Base-by-base conservation (phyloP, 2,113 vertebrate genomes). In the Corvus hawaiiensis region DNA sequence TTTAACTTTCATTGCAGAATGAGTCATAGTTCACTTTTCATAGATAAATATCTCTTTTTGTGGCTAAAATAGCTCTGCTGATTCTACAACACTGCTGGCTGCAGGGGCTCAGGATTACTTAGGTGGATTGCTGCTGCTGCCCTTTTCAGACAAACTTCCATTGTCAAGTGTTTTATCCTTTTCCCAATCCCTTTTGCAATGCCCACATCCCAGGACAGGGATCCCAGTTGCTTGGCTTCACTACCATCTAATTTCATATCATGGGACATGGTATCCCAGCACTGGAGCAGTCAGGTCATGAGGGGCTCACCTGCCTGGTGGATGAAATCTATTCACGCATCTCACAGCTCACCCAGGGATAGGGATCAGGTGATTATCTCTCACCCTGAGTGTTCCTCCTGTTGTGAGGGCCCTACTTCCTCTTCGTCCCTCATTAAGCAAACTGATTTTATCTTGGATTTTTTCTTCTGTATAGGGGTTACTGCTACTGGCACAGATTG, bases 211-310 rank as follows among this genome's bases (percentile, higher is more conserved):
- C 33, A 61, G 46, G 33, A 37, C 46, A 77, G 37, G 27, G 14
- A 27, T 68, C 7, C 44, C 37, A 19, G 22, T 19, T 44, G 12
- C 8, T 37, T 7, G 6, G 9, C 37, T 61, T 69, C 54, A 23
- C 10, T 39, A 16, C 27, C 18, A 33, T 23, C 27, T 24, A 13
- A 10, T 77, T 54, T 69, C 63, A 33, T 23, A 33, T 10, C 0
- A 1, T 19, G 46, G 27, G 17, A 41, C 63, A 37, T 0, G 0
- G 19, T 10, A 33, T 33, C 15, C 37, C 27, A 54, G 39, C 52
- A 28, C 4, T 35, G 22, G 54, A 68, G 27, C 46, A 44, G 22
- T 10, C 46, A 46, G 63, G 46, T 59, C 37, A 59, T 1, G 0
- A 44, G 13, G 32, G 32, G 26, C 27, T 77, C 44, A 27, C 37